phyloP scores from a whole-genome alignment of 1,140 invertebrate genomes.

The Drosophila santomea region DNA sequence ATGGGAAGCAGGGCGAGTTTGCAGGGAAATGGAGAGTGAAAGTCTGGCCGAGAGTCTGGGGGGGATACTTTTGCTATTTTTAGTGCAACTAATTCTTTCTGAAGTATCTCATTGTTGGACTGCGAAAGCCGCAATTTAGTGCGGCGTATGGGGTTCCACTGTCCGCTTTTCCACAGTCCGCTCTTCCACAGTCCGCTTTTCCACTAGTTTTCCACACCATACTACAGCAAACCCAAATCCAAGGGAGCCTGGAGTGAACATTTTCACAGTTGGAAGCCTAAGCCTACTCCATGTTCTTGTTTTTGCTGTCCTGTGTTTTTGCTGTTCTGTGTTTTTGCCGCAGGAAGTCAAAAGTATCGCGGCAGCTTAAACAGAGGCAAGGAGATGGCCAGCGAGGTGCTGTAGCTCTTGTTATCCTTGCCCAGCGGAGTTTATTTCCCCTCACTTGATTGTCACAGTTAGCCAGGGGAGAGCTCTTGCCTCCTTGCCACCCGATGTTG shows the following conservation, averaged over 20 bases:
- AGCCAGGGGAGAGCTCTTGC: constrained; percentile 42
- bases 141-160: constrained; percentile 45
- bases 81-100: constrained; percentile 83
- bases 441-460: constrained; percentile 71
- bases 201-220: neutral
- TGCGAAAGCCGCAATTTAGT: constrained; percentile 80
- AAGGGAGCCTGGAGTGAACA: constrained; percentile 20
- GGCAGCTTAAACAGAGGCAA: constrained; percentile 67
- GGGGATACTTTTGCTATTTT: constrained; percentile 77
- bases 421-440: constrained; percentile 69
- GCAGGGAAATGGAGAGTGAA: constrained; percentile 44
- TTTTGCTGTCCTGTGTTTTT: constrained; percentile 47
- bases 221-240: constrained; percentile 28
- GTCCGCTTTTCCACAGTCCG: neutral
- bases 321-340: constrained; percentile 54
- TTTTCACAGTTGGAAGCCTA: constrained; percentile 63
- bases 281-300: constrained; percentile 57
- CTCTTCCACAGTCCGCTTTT: neutral
- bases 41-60: constrained; percentile 57
- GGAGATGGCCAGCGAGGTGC: constrained; percentile 6
- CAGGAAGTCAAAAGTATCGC: constrained; percentile 81
- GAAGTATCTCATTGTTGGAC: constrained; percentile 82
- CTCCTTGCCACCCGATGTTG: neutral
- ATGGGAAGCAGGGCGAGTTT: neutral
- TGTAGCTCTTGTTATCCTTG: constrained; percentile 43